Conservation (phyloP, 1,140 invertebrate genomes). For the Drosophila azteca region DNA sequence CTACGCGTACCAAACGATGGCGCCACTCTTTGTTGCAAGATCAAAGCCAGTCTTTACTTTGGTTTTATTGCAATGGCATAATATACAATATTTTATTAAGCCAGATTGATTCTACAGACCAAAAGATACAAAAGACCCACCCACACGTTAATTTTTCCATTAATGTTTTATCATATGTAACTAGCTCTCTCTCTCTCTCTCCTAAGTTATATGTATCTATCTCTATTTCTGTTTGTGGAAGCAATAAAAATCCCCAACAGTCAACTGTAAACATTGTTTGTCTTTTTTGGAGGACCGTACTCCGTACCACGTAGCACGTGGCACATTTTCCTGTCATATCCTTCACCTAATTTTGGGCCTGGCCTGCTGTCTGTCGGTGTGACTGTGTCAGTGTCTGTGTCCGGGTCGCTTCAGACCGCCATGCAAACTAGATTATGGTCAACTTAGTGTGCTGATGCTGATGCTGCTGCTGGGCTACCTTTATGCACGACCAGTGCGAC, state of each 20-base stretch:
- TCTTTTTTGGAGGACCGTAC: neutral
- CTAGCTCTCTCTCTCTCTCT: conserved; percentile 33
- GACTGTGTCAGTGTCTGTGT: neutral
- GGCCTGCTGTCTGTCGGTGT: conserved; percentile 5
- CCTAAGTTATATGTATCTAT: conserved; percentile 34
- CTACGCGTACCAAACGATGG: too few relatives aligned
- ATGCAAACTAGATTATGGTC: conserved; percentile 72
- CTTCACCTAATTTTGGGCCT: conserved; percentile 71
- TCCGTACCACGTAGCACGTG: neutral
- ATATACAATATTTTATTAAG: too few relatives aligned
- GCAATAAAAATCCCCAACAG: conserved; percentile 31
- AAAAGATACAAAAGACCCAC: too few relatives aligned
- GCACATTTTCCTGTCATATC: conserved; percentile 47
- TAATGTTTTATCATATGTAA: too few relatives aligned
- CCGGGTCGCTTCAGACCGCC: neutral
- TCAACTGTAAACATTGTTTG: conserved; percentile 34
- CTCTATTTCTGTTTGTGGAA: conserved; percentile 3
- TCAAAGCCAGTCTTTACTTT: too few relatives aligned
- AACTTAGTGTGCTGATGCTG: conserved; percentile 46
- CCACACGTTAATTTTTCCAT: too few relatives aligned
- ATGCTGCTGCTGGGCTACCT: too few relatives aligned
- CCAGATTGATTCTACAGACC: too few relatives aligned
- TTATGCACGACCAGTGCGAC: too few relatives aligned
- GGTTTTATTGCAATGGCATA: too few relatives aligned
- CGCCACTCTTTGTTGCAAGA: too few relatives aligned